A percentile compares a stretch with the other conserved stretches of the same genome.
These are phyloP conservation scores for Megathymus violae DNA, from an alignment of 1,140 invertebrate genomes.

Conservation along the genomic window DNA sequence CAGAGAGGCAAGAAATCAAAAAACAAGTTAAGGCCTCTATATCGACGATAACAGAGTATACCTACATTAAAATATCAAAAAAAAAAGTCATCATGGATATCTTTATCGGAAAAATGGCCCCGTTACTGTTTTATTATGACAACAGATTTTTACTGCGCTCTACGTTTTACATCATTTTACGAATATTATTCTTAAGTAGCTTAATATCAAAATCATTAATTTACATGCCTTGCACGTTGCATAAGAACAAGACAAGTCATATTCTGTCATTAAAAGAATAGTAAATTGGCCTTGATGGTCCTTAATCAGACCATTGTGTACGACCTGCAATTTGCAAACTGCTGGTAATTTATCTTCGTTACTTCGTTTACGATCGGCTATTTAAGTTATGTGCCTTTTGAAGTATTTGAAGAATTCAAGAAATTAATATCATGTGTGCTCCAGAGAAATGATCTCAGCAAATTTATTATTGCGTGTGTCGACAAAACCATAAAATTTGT, in stretches of 20 bases:
- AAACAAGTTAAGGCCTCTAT: too few species aligned
- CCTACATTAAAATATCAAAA: too few species aligned
- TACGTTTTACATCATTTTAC: too few species aligned
- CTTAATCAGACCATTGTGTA: constrained; percentile 24
- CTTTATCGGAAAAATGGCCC: too few species aligned
- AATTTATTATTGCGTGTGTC: constrained; percentile 1
- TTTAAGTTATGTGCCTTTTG: neutral
- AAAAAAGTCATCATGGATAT: too few species aligned
- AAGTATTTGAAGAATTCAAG: constrained; percentile 1
- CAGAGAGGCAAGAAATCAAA: too few species aligned
- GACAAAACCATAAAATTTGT: neutral
- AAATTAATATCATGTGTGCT: neutral
- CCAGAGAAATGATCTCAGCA: neutral
- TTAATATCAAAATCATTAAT: too few species aligned
- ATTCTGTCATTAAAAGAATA: constrained; percentile 2
- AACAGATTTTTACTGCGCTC: too few species aligned
- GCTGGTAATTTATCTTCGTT: constrained; percentile 26
- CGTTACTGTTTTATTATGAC: too few species aligned
- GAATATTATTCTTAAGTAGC: too few species aligned
- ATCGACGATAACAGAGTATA: too few species aligned
- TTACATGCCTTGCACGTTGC: neutral
- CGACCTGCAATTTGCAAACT: constrained; percentile 7
- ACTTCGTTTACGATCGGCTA: constrained; percentile 9
- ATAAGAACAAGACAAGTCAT: neutral
- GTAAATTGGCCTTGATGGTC: constrained; percentile 14